These are phyloP conservation scores for Gnathonemus longibarbis DNA, from an alignment of 2,113 vertebrate genomes.

Conservation along the genomic window DNA sequence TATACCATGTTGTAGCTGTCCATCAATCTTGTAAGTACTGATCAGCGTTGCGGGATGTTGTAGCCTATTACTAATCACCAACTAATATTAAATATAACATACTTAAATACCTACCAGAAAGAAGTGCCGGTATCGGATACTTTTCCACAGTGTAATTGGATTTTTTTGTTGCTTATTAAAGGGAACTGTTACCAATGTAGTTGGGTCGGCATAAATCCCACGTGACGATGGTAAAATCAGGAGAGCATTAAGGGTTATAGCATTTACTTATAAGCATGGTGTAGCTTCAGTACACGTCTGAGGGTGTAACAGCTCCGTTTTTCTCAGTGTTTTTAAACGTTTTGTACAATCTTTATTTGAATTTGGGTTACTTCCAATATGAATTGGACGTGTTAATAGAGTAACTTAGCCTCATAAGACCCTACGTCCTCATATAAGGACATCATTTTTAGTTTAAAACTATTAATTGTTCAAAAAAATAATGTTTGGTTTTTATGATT, in stretches of 20 bases:
- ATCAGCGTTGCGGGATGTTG: not conserved
- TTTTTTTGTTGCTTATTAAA: not conserved
- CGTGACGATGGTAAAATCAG: not conserved
- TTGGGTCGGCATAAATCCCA: not conserved
- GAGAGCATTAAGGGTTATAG: not conserved
- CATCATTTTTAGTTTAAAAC: no score
- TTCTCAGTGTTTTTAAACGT: not conserved
- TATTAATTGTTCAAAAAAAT: no score
- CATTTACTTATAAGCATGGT: no score
- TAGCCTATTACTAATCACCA: not conserved
- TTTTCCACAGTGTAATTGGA: not conserved
- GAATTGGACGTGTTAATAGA: not conserved
- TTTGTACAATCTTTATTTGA: not conserved
- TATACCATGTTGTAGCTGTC: not conserved
- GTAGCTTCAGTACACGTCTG: not conserved
- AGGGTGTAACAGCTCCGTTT: not conserved
- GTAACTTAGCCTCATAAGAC: not conserved
- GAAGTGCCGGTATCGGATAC: not conserved
- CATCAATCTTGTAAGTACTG: not conserved
- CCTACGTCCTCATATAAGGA: no score
- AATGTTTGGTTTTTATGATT: no score
- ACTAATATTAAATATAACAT: not conserved
- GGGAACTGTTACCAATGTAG: not conserved
- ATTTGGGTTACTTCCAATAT: not conserved
- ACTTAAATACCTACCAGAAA: not conserved